These are phyloP conservation scores for Drosophila pseudotakahashii DNA, from an alignment of 2,888 invertebrate genomes.

Conservation along the genomic window DNA sequence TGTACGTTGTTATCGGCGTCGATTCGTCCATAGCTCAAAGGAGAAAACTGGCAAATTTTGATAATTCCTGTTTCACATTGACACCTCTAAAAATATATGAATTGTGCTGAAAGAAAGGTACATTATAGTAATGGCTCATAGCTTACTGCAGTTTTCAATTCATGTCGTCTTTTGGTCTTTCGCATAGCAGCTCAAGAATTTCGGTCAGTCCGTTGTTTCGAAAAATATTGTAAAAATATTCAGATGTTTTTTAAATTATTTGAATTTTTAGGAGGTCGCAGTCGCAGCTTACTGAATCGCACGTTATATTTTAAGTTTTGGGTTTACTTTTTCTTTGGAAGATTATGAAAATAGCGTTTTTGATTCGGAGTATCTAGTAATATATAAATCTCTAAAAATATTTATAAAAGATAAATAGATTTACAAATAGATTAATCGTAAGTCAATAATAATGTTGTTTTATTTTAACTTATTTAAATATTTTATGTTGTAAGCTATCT, in stretches of 20 bases:
- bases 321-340: too few relatives aligned
- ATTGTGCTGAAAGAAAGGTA: too few relatives aligned
- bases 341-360: too few relatives aligned
- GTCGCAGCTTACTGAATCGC: conserved; percentile 1
- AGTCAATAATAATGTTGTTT: too few relatives aligned
- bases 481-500: too few relatives aligned
- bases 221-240: background rate
- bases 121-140: background rate
- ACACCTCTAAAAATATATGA: background rate
- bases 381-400: too few relatives aligned
- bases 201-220: background rate
- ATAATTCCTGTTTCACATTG: background rate
- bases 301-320: too few relatives aligned
- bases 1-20: background rate
- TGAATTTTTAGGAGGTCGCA: background rate
- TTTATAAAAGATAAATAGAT: too few relatives aligned
- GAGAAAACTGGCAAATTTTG: background rate
- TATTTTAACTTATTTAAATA: too few relatives aligned
- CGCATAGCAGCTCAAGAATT: background rate
- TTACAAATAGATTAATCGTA: too few relatives aligned
- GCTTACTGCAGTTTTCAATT: conserved; percentile 3
- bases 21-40: background rate
- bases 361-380: too few relatives aligned
- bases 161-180: background rate
- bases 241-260: background rate